Evolutionary conservation across 2,888 invertebrate genomes (phyloP), one percentile per base, ranked within the genome.

Genomic region (Criorhina ranunculi): DNA sequence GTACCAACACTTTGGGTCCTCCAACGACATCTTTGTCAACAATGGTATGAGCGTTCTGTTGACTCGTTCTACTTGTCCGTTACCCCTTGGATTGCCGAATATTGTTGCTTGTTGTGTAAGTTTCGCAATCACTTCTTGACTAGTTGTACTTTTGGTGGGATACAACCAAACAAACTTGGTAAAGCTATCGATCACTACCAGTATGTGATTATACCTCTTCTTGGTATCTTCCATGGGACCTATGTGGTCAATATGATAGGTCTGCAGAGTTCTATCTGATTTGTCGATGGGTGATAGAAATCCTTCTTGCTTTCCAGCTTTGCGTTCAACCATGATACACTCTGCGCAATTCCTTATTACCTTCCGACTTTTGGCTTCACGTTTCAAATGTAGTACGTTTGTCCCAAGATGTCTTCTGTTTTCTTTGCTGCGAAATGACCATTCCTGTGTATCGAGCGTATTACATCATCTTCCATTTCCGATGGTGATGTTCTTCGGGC

Each of bases 301-400:
- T 11, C 90, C 90, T 85, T 90, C 89, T 46, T 89, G 86, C 60
- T 89, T 90, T 2, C 90, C 90, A 11, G 12, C 8, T 33, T 72
- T 79, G 17, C 46, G 55, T 31, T 70, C 51, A 0, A 62, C 42
- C 19, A 81, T 42, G 5, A 81, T 75, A 40, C 76, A 76, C 5
- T 35, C 29, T 29, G 76, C 40, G 29, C 75, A 81, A 29, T 81
- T 76, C 33, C 11, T 40, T 3, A 40, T 40, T 12, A 40, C 5
- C 40, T n/a, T n/a, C n/a, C n/a, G n/a, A n/a, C n/a, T n/a, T n/a
- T n/a, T n/a, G n/a, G n/a, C n/a, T n/a, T n/a, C n/a, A n/a, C n/a
- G n/a, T n/a, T n/a, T n/a, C n/a, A n/a, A n/a, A n/a, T n/a, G n/a
- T n/a, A n/a, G n/a, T n/a, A n/a, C n/a, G n/a, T n/a, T n/a, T n/a